Evolutionary conservation across 2,113 vertebrate genomes (phyloP), one percentile per base, ranked within the genome.

Genomic region (Salvelinus sp.): DNA sequence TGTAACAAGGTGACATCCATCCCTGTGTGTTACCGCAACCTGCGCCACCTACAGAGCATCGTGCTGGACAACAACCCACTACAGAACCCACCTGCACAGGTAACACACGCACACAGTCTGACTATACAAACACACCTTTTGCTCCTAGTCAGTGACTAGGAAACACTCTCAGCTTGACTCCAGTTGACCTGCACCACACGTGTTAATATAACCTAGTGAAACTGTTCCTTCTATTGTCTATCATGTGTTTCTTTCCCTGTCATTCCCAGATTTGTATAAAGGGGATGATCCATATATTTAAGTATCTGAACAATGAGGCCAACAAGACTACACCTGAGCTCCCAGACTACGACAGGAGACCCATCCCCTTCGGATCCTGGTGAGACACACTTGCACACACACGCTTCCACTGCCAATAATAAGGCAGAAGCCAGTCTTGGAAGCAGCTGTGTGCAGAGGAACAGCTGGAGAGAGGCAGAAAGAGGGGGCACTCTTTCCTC

Each of bases 211-310:
- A 44, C 38, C 38, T 44, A 44, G 38, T 10, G 7, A 44, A 10
- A 44, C 38, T 44, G 38, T 44, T 44, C 38, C 38, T 44, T 44
- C 38, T 44, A 44, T 44, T 44, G 38, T 44, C 38, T 10, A 54
- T 50, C 2, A 16, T 54, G 4, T 80, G 9, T 76, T 4, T 82
- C 68, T 38, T 72, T 20, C 14, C 10, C 23, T 14, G 1, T 73
- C 78, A 80, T 66, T 65, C 50, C n/a, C 72, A 97, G 96, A 96
- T 97, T 76, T 97, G 96, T 81, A 97, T 99, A 87, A 99, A 99
- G 93, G 98, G 98, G 79, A 99, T 98, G 93, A 92, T 98, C 82
- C 98, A 99, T 88, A 99, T 99, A 93, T 99, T 99, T 91, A 99
- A 99, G 80, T 99, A 95, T 75, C 92, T 99, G 90, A 99, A 98